Base-by-base conservation (phyloP, 2,797 vertebrate genomes). In the Poeciliopsis infans region DNA sequence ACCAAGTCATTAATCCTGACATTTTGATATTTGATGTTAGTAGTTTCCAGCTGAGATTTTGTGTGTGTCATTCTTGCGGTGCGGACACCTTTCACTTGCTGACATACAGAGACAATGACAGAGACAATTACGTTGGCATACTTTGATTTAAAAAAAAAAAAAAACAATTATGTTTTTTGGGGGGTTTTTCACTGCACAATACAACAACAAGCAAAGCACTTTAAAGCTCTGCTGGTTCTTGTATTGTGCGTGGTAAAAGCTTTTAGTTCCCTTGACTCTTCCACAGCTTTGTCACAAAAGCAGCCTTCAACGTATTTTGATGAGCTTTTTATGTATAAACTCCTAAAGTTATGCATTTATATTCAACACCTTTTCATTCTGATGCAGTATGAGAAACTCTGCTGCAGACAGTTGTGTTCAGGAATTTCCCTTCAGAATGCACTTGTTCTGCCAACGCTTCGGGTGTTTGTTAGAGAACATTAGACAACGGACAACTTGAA, bases 1-100 rank as follows among this genome's bases (percentile, higher is more conserved):
- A 90, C 80, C 66, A 75, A 84, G 87, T 92, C 79, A 77, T 82
- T 92, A 79, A 87, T 86, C 90, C 61, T 87, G 86, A 92, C 86
- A 85, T 84, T 86, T 87, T 76, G 73, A 82, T 81, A 82, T 86
- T 84, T 79, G 78, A 85, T 82, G 83, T 81, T 76, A 51, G 81
- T 66, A 39, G 68, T 79, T 79, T 85, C 75, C 46, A 36, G 77
- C 74, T 79, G 76, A 80, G 79, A 84, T 49, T 2, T 2, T 2
- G 79, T 82, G 51, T 86, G 55, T 28, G 25, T 74, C 64, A 47
- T 57, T 81, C 28, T 71, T 18, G 45, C 55, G 33, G 41, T 0
- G 68, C 45, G 69, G 66, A 81, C 57, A 28, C 18, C 55, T 28
- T 70, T 84, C 83, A 74, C 80, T 72, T 64, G 73, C 76, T 53